Evolutionary conservation across 2,797 vertebrate genomes (phyloP), one percentile per base, ranked within the genome.

Genomic region (Apogon talboti): DNA sequence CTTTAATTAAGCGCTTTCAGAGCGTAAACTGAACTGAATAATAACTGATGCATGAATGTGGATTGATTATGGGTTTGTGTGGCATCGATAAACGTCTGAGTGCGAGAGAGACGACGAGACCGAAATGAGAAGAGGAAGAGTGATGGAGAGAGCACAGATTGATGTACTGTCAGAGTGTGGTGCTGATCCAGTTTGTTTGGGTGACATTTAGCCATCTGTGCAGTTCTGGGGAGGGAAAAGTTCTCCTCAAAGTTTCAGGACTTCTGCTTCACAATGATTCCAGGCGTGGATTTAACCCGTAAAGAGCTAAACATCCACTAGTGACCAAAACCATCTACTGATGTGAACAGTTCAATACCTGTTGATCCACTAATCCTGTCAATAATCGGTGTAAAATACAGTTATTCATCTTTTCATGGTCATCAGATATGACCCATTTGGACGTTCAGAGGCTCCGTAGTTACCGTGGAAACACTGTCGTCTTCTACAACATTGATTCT

Each of bases 161-260:
- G 81, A 92, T 85, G 84, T 61, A 75, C 71, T 82, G 83, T 90
- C 86, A 78, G 71, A 15, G 52, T 71, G 76, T 47, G 70, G 73
- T 61, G 76, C 72, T 68, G 80, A 89, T 90, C 81, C 74, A 87
- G 79, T 87, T 85, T 85, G 86, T 87, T 85, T 81, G 63, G 78
- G 67, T 87, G 89, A 91, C 86, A 87, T 91, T 90, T 83, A 77
- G 74, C 89, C 84, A 85, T 92, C 88, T 92, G 89, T 88, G 90
- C 85, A 56, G 54, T 44, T 71, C 70, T 66, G 79, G 38, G 51
- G 42, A 71, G 48, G 28, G 46, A 62, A 49, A 74, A 63, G 64
- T 54, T 40, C 69, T n/a, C n/a, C n/a, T n/a, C 51, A 33, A 70
- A 68, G 59, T 83, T 77, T 75, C 44, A 50, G 46, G 21, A 63